phyloP scores from a whole-genome alignment of 2,113 vertebrate species.

The Chrysochloris asiatica region DNA sequence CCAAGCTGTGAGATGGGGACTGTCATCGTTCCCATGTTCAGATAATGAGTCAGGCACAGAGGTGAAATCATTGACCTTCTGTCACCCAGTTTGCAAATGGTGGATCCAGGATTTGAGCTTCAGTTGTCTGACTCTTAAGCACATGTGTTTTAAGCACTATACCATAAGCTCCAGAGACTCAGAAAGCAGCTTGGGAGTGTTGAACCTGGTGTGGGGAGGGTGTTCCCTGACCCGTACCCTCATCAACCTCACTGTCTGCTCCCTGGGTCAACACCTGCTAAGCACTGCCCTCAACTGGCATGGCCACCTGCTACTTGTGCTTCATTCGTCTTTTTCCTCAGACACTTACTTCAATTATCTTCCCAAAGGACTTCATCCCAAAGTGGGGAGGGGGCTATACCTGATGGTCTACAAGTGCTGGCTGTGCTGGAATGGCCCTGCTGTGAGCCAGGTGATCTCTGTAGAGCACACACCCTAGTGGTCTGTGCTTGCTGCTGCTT shows the following conservation, averaged over 20 bases:
- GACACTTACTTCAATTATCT: neutral
- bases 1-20: neutral
- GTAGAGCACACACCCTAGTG: neutral
- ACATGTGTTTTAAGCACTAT: fast-evolving
- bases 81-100: neutral
- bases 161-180: neutral
- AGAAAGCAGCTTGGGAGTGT: neutral
- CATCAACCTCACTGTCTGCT: neutral
- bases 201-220: neutral
- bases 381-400: too few relatives aligned
- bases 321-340: neutral
- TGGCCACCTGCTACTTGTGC: neutral
- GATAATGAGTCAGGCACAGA: neutral
- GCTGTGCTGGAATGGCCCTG: neutral
- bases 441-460: neutral
- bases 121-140: too few relatives aligned
- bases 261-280: neutral
- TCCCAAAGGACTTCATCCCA: neutral
- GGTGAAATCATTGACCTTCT: neutral
- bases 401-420: neutral
- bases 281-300: neutral
- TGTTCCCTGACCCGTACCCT: neutral
- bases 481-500: neutral
- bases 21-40: neutral
- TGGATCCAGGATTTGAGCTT: neutral